Percentiles rank a stretch among this genome's conserved stretches.
phyloP scores from a whole-genome alignment of 1,140 invertebrate species.

The Zaprionus gabonicus region DNA sequence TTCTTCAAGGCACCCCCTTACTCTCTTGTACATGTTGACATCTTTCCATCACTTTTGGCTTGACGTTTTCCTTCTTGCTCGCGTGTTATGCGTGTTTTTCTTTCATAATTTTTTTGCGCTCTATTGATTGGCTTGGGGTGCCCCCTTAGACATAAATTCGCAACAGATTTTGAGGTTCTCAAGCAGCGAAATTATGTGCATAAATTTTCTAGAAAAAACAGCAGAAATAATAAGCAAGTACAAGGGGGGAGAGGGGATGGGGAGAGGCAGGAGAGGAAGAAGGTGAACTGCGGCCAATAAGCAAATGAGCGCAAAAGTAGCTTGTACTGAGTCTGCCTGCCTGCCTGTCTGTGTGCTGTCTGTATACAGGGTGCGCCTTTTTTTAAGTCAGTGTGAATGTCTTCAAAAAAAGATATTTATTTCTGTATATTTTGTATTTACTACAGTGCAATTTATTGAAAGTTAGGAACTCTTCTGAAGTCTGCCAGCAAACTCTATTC shows the following conservation, averaged over 20 bases:
- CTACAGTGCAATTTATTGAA: too few species aligned
- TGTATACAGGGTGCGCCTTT: too few species aligned
- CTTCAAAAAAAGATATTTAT: too few species aligned
- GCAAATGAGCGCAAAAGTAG: conserved; percentile 18
- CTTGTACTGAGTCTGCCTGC: neutral
- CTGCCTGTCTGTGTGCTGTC: neutral
- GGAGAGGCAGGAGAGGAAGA: neutral
- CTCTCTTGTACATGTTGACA: neutral
- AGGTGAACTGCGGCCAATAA: conserved; percentile 1
- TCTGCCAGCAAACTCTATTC: too few species aligned
- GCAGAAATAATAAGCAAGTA: neutral
- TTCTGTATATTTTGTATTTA: too few species aligned
- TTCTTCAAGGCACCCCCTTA: neutral
- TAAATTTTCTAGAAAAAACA: conserved; percentile 21
- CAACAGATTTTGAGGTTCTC: conserved; percentile 18
- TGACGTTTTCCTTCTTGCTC: neutral
- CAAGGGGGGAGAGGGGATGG: too few species aligned
- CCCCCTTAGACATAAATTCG: neutral
- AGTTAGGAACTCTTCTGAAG: too few species aligned
- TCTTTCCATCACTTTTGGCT: neutral
- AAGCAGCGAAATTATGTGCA: conserved; percentile 21
- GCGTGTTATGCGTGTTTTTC: conserved; percentile 10
- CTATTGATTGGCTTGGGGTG: conserved; percentile 7
- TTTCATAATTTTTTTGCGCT: conserved; percentile 8
- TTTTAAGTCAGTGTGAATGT: too few species aligned